phyloP scores from a whole-genome alignment of 2,797 vertebrate species.

The Acipenser transmontanus region DNA sequence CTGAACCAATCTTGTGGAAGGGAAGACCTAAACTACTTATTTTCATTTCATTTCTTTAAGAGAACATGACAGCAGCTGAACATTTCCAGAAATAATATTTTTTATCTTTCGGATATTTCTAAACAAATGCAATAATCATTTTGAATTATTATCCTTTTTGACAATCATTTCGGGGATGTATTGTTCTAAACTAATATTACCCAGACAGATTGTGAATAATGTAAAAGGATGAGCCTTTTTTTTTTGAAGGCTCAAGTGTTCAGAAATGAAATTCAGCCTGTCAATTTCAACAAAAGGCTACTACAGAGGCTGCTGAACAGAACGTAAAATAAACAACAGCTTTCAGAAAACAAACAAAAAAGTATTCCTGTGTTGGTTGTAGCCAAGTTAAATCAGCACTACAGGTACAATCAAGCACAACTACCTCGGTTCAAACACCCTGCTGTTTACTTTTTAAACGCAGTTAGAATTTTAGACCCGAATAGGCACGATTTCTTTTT shows the following conservation, averaged over 20 bases:
- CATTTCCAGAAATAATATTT: slow-evolving; percentile 65
- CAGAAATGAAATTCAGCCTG: slow-evolving; percentile 55
- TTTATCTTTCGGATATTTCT: slow-evolving; percentile 63
- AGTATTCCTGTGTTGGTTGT: too few relatives aligned
- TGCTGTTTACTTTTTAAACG: too few relatives aligned
- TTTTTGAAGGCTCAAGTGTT: slow-evolving; percentile 40
- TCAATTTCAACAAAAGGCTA: slow-evolving; percentile 27
- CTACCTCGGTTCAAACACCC: too few relatives aligned
- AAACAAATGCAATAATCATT: slow-evolving; percentile 65
- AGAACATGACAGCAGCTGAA: slow-evolving; percentile 55
- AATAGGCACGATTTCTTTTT: too few relatives aligned
- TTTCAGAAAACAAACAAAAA: too few relatives aligned
- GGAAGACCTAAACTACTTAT: slow-evolving; percentile 44
- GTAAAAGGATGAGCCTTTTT: slow-evolving; percentile 56
- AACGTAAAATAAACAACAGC: too few relatives aligned
- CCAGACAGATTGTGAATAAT: slow-evolving; percentile 65
- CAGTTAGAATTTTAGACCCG: too few relatives aligned
- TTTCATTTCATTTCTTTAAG: slow-evolving; percentile 60
- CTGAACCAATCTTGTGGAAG: slow-evolving; percentile 35
- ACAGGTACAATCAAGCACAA: too few relatives aligned
- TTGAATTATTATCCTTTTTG: slow-evolving; percentile 57
- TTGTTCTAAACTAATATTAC: slow-evolving; percentile 65
- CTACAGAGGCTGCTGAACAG: too few relatives aligned
- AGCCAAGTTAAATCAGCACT: too few relatives aligned
- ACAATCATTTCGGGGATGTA: slow-evolving; percentile 54